These are phyloP conservation scores for Cataglyphis livida DNA, from an alignment of 2,888 invertebrate species.

Conservation along the genomic window DNA sequence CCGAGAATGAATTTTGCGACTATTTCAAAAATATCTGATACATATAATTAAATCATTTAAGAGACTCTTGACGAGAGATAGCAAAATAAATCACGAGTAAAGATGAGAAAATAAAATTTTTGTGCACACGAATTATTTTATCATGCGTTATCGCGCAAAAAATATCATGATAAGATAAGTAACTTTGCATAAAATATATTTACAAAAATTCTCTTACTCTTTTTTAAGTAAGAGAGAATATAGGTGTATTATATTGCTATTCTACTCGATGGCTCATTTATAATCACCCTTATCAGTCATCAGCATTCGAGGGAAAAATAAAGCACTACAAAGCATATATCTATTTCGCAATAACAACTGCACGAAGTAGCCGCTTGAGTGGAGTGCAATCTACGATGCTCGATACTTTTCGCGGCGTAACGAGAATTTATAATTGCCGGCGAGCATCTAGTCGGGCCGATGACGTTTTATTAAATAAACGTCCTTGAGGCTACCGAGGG, in stretches of 20 bases:
- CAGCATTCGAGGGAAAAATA: conserved; percentile 14
- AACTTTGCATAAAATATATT: not conserved
- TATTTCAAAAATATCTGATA: conserved; percentile 16
- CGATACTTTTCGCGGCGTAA: conserved; percentile 42
- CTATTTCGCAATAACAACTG: conserved; percentile 14
- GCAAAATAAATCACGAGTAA: not conserved
- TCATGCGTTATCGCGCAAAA: not conserved
- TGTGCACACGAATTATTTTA: not conserved
- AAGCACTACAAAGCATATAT: not conserved
- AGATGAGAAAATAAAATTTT: not conserved
- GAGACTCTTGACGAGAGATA: not conserved
- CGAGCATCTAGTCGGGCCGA: conserved; percentile 46
- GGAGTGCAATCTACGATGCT: conserved; percentile 35
- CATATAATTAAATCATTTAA: not conserved
- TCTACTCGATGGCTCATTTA: not conserved
- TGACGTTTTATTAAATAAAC: conserved; percentile 60
- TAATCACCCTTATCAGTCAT: conserved; percentile 14
- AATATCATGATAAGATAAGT: not conserved
- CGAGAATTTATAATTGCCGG: conserved; percentile 53
- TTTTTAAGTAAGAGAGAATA: not conserved
- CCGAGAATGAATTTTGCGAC: conserved; percentile 4
- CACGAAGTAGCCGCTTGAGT: conserved; percentile 3
- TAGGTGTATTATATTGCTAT: not conserved
- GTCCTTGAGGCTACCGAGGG: conserved; percentile 54
- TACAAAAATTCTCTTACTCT: not conserved